Evolutionary conservation across 2,113 vertebrate genomes (phyloP).

Genomic region (Nansenia antarctica): DNA sequence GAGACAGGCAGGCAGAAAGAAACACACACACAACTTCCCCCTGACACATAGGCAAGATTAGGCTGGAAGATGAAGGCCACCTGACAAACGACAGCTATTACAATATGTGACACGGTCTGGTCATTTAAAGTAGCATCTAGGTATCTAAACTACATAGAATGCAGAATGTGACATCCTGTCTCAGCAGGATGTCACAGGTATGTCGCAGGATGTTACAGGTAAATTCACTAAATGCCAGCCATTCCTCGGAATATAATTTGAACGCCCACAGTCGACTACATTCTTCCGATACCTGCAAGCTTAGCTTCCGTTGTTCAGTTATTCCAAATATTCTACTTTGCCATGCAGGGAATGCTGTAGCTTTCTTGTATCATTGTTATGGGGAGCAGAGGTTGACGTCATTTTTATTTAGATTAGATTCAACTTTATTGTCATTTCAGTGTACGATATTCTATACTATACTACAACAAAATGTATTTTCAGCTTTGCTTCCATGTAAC

Average conservation of each 20-base stretch:
- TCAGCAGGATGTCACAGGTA: too few species aligned
- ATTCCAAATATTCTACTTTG: conserved; percentile 13
- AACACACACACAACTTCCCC: too few species aligned
- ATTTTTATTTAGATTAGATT: too few species aligned
- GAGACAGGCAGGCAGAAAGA: not conserved
- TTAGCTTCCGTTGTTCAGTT: conserved; percentile 8
- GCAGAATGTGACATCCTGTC: not conserved
- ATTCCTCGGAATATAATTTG: conserved; percentile 12
- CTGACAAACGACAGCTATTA: too few species aligned
- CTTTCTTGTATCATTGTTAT: not conserved
- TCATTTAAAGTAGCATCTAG: not conserved
- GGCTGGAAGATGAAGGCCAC: too few species aligned
- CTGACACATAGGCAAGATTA: too few species aligned
- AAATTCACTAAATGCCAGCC: conserved; percentile 13
- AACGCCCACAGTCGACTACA: conserved; percentile 8
- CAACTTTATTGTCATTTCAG: too few species aligned
- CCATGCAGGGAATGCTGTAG: too few species aligned
- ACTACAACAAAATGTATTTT: not conserved
- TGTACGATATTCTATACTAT: too few species aligned
- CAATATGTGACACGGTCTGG: conserved; percentile 1
- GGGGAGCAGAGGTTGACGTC: too few species aligned
- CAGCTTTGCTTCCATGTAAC: not conserved
- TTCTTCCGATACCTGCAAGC: conserved; percentile 22
- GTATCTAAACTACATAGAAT: not conserved
- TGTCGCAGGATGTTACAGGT: too few species aligned